Conservation (phyloP, 2,797 vertebrate species). For the Chelidonichthys spinosus region DNA sequence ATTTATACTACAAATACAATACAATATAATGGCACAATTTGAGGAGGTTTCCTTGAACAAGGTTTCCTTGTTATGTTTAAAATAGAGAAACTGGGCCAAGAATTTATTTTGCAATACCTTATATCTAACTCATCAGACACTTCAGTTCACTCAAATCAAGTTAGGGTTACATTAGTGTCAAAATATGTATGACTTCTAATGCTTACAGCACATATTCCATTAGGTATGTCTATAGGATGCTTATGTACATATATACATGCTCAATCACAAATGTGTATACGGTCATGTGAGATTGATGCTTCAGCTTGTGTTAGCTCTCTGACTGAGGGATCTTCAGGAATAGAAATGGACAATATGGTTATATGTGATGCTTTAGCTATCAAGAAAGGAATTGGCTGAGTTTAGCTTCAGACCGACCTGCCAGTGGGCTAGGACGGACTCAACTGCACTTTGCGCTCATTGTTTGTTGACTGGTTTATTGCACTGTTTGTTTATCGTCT, state of each 20-base stretch:
- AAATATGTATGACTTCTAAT: neutral
- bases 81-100: constrained; percentile 1
- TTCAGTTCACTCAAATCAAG: neutral
- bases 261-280: constrained; percentile 29
- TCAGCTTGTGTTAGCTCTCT: constrained; percentile 73
- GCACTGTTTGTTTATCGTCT: constrained; percentile 35
- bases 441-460: constrained; percentile 34
- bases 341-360: constrained; percentile 84
- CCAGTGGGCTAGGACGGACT: constrained; percentile 26
- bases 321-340: constrained; percentile 89
- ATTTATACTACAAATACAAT: neutral
- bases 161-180: neutral
- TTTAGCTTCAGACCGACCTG: constrained; percentile 63
- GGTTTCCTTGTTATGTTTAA: no score
- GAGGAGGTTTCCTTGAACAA: no score
- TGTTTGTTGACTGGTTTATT: constrained; percentile 40
- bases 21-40: neutral
- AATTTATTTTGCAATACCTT: constrained; percentile 5
- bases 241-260: constrained; percentile 7
- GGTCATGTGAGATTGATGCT: constrained; percentile 59
- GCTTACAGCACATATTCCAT: neutral
- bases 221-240: constrained; percentile 4
- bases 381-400: constrained; percentile 86
- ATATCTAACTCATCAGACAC: neutral
- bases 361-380: constrained; percentile 81